Base-by-base conservation (phyloP, 2,797 vertebrate species). In the Delichon dasypus region DNA sequence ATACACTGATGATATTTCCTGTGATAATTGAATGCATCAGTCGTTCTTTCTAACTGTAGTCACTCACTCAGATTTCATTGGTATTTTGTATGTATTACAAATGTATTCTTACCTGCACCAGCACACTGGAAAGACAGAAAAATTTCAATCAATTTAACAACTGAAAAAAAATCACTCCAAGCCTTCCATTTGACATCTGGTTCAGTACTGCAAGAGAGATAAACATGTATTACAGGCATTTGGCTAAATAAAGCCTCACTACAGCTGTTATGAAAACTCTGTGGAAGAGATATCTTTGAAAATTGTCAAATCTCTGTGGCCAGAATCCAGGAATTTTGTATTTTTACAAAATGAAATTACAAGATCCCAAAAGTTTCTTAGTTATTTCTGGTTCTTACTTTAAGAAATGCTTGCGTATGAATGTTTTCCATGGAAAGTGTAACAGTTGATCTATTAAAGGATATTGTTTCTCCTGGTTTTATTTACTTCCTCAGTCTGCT, bases 231-330 rank as follows among this genome's bases (percentile, higher is more conserved):
- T 77, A 53, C 25, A 83, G 61, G 79, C 36, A 72, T 72, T 89
- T 62, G 55, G 36, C 88, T 93, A 88, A 94, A 94, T 77, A 92
- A 88, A 95, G 26, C 53, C 38, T 57, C 72, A 74, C 75, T 83
- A 88, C 85, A 92, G 90, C 65, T 85, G 70, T 91, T 94, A 70
- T 23, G 74, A 83, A 80, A 89, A 77, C 44, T 83, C 72, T 51
- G 44, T 54, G 32, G 66, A 94, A 89, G 67, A 0, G 5, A 85
- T 64, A n/a, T 66, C 40, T 87, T 89, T 48, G 51, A 81, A 93
- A 94, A 89, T 40, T 85, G 79, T 88, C 47, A 89, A 53, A 72
- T 72, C 26, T 75, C n/a, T 73, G 58, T 86, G 89, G 82, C 45
- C 30, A 60, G 70, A 62, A 77, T 89, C 65, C 92, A 90, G 51